Base-by-base conservation (phyloP, 1,140 invertebrate species). In the Panulirus ornatus region DNA sequence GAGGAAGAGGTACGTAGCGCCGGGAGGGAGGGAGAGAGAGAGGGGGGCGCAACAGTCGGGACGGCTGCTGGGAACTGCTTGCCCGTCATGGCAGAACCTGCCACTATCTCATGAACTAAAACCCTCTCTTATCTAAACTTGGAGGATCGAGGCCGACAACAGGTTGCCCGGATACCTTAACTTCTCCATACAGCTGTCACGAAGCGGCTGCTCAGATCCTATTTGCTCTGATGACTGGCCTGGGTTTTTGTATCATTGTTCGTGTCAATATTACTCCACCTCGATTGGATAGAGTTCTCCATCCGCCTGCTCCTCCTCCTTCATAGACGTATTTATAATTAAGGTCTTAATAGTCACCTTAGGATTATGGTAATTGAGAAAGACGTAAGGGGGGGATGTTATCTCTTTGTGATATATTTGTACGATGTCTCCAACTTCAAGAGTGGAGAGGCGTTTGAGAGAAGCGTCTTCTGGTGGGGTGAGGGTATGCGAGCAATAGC, bases 121-220 rank as follows among this genome's bases (percentile, higher is more conserved):
- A 85, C 85, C 73, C 85, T 81, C 85, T 78, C 85, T 88, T 88
- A 88, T 88, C 85, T 88, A 88, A 88, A 88, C 85, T 88, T 88
- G 76, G 85, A 81, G 85, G 85, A 88, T 88, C 85, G 85, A 88
- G 85, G 85, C 85, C 44, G 36, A 88, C 85, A 88, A 88, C 85
- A 88, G 85, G 85, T 88, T 88, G 85, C 85, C 76, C 75, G 85
- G 85, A 88, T 78, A 78, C 51, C 85, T 88, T 88, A 88, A 88
- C 85, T 88, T 88, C 75, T 76, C 85, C 85, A 88, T 88, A 88
- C 85, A 88, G 75, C 85, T 88, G 85, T 88, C 85, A 88, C 85
- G 75, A 78, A 70, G 36, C 76, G 73, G 54, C 40, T 54, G 51
- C n/a, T 54, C 40, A 6, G 85, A 88, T 88, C 75, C 85, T 88